Evolutionary conservation across 2,888 invertebrate species (phyloP), one percentile per base, ranked within the genome.

Genomic region (Apamea sordens): DNA sequence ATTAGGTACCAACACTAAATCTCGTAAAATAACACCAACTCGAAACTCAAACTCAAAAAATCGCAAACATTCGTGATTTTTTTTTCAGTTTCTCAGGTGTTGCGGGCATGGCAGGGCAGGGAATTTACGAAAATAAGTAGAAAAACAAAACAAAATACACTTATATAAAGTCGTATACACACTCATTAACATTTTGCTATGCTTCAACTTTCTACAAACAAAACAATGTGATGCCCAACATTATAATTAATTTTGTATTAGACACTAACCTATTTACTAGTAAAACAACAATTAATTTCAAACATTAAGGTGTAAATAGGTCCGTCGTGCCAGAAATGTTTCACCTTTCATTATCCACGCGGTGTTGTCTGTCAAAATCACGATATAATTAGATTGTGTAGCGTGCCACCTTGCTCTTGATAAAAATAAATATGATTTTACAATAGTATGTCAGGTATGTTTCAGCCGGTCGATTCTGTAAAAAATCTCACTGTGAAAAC

Each of bases 351-450:
- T 75, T 80, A 65, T 44, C 50, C 76, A 80, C 72, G 50, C 80
- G 71, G 56, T 76, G 80, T 65, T 82, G 88, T 88, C 90, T 59
- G 84, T 89, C 88, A 88, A 80, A 82, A 65, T 77, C 11, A 68
- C 67, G 86, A 63, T 76, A 86, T 74, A 86, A 83, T 80, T 89
- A 88, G 88, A 88, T 61, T 68, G 28, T n/a, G 67, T 64, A 36
- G 61, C 75, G 72, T 47, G 65, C 69, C 77, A 83, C 80, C 80
- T 79, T 82, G 82, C 77, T 77, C 80, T 77, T 77, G 82, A 82
- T 76, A 56, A 79, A 81, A 83, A 89, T 82, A 83, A 73, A 80
- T 75, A 76, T 68, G 64, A 61, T 75, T 71, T 77, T 77, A 65
- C 70, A 41, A 77, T 83, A 59, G 56, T 44, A 21, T 18, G 21